phyloP scores from a whole-genome alignment of 1,140 invertebrate species.

The Pemphigus obesinymphae region DNA sequence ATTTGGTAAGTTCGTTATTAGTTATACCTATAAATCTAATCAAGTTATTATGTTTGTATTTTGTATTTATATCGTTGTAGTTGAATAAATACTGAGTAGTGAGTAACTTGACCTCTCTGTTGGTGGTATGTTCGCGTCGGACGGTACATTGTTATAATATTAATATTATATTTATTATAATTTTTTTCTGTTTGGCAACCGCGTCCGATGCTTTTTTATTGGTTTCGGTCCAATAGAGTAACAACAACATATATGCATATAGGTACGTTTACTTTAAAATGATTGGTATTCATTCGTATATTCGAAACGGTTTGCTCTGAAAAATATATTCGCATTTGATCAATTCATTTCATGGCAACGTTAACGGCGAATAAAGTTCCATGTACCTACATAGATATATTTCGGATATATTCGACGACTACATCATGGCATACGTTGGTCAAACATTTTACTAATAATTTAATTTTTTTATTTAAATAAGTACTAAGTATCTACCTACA shows the following conservation, averaged over 20 bases:
- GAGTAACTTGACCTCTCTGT: not conserved
- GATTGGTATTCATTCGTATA: not conserved
- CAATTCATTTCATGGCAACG: too few relatives aligned
- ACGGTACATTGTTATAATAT: not conserved
- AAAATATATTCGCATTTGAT: not conserved
- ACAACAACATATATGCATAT: not conserved
- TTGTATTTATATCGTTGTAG: not conserved
- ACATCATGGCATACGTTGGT: too few relatives aligned
- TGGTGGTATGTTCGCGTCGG: not conserved
- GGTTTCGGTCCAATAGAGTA: not conserved
- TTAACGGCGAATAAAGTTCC: too few relatives aligned
- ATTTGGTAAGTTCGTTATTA: not conserved
- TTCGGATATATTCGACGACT: too few relatives aligned
- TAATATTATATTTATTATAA: not conserved
- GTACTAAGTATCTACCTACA: too few relatives aligned
- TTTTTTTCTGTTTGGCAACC: not conserved
- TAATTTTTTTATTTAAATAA: too few relatives aligned
- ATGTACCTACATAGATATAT: too few relatives aligned
- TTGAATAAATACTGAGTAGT: not conserved
- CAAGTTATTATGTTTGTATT: not conserved
- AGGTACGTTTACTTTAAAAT: not conserved
- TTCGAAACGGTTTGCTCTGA: too few relatives aligned
- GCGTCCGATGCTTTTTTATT: not conserved
- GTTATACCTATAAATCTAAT: not conserved
- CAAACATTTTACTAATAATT: too few relatives aligned